Conservation (phyloP, 35 echinoderm and acorn worm species). For the Heliocidaris tuberculata region DNA sequence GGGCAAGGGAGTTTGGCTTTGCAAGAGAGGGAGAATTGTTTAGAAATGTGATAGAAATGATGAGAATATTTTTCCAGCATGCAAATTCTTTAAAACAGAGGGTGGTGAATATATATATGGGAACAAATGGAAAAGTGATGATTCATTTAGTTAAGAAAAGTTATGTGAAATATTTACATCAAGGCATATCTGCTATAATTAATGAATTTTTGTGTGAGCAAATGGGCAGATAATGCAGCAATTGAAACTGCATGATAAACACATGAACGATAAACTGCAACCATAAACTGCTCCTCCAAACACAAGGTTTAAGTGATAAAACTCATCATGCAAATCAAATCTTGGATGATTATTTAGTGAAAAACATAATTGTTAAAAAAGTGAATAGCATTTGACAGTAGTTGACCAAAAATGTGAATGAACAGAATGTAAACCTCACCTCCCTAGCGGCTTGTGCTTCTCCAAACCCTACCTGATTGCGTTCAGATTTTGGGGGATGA, state of each 20-base stretch:
- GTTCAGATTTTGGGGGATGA: not conserved
- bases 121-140: not conserved
- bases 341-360: not conserved
- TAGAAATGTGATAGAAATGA: not conserved
- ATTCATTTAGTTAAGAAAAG: not conserved
- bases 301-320: not conserved
- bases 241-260: not conserved
- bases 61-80: not conserved
- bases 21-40: too few relatives aligned
- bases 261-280: not conserved
- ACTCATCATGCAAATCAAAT: not conserved
- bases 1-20: too few relatives aligned
- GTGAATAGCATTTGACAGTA: not conserved
- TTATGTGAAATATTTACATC: not conserved
- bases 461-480: constrained; percentile 30
- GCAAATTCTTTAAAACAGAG: not conserved
- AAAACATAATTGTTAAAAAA: not conserved
- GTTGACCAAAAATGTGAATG: not conserved
- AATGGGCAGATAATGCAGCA: not conserved
- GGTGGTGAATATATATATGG: not conserved
- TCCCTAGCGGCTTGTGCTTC: constrained; percentile 44
- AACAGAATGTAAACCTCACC: constrained; percentile 7
- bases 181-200: not conserved
- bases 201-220: not conserved
- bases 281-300: not conserved